Evolutionary conservation across 2,113 vertebrate genomes (phyloP).

Genomic region (Seriola rivoliana): DNA sequence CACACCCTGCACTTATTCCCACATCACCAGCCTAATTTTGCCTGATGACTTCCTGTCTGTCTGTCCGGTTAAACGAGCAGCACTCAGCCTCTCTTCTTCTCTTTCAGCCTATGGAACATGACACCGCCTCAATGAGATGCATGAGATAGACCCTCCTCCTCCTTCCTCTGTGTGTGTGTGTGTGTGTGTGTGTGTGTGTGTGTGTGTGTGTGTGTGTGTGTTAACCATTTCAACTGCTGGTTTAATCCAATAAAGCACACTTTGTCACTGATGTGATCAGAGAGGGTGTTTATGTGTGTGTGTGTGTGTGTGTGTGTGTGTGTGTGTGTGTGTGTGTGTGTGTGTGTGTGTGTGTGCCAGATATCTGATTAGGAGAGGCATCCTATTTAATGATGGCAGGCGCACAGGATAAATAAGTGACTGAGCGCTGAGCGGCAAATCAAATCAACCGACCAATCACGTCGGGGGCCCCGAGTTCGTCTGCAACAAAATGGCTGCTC

Average conservation of each 20-base stretch:
- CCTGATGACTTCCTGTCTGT: slow-evolving; percentile 52
- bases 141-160: slow-evolving; percentile 46
- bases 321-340: slow-evolving; percentile 35
- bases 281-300: slow-evolving; percentile 34
- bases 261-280: slow-evolving; percentile 38
- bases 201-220: slow-evolving; percentile 17
- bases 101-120: slow-evolving; percentile 59
- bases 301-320: slow-evolving; percentile 32
- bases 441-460: slow-evolving; percentile 72
- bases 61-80: slow-evolving; percentile 48
- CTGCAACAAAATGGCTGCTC: slow-evolving; percentile 49
- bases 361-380: slow-evolving; percentile 73
- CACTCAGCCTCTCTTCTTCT: slow-evolving; percentile 53
- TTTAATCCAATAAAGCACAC: slow-evolving; percentile 68
- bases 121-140: slow-evolving; percentile 44
- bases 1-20: neutral
- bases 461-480: slow-evolving; percentile 6
- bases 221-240: slow-evolving; percentile 50
- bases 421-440: slow-evolving; percentile 67
- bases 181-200: slow-evolving; percentile 8
- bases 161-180: neutral
- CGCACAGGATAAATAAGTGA: slow-evolving; percentile 69
- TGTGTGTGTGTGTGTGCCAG: slow-evolving; percentile 21
- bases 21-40: neutral
- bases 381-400: slow-evolving; percentile 72